A percentile compares a stretch with the other conserved stretches of the same genome.
Conservation (phyloP, 2,113 vertebrate species). For the Narcine bancroftii region DNA sequence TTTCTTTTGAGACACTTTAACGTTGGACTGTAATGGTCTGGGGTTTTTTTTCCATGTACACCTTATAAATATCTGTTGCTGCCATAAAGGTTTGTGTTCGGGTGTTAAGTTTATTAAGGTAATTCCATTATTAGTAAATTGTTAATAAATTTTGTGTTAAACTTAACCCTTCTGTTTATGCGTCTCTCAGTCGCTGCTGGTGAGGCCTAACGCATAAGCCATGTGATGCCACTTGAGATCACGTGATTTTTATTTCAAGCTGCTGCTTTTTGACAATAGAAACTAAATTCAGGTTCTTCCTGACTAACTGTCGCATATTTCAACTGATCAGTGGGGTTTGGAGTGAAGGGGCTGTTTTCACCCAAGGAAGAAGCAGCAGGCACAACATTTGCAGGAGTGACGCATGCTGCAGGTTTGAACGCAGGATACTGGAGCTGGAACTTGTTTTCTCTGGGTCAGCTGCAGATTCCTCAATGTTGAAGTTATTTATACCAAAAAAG, state of each 20-base stretch:
- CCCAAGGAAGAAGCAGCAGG: background rate
- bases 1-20: no score
- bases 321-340: background rate
- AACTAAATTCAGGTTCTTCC: background rate
- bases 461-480: background rate
- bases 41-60: no score
- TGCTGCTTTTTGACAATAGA: background rate
- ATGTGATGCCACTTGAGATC: background rate
- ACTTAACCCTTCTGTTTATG: no score
- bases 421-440: background rate
- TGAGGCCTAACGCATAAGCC: no score
- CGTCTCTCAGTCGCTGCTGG: no score
- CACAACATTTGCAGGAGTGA: background rate
- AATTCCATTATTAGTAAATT: no score
- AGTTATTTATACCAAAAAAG: background rate
- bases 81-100: no score
- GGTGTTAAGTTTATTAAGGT: no score
- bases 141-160: no score
- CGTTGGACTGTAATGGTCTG: no score
- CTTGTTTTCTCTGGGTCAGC: background rate
- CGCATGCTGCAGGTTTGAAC: constrained; percentile 15
- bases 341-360: background rate
- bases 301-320: background rate
- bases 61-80: no score
- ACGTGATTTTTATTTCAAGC: background rate